Conservation (phyloP, 2,888 invertebrate genomes). For the Flexamia atlantica region DNA sequence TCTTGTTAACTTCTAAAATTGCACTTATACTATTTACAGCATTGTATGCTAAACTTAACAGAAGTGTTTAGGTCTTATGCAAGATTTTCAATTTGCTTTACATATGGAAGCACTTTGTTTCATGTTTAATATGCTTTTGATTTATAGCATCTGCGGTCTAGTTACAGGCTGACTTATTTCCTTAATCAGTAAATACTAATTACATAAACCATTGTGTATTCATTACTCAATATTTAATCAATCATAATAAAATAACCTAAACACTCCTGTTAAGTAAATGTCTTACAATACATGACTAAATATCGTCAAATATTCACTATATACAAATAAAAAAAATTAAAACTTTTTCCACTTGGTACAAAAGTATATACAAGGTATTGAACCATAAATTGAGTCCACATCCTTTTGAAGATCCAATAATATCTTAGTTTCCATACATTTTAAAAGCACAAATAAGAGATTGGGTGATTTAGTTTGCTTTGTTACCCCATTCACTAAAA, state of each 20-base stretch:
- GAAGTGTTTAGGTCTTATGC: neutral
- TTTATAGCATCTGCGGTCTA: too few species aligned
- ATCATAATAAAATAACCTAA: neutral
- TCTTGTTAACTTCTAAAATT: conserved; percentile 55
- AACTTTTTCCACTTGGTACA: conserved; percentile 8
- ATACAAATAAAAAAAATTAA: conserved; percentile 14
- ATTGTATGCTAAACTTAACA: conserved; percentile 18
- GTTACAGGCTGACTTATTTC: too few species aligned
- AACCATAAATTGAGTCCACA: neutral
- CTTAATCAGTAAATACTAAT: too few species aligned
- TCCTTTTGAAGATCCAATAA: neutral
- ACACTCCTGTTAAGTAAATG: neutral
- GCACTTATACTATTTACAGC: conserved; percentile 55
- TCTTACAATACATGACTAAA: conserved; percentile 18
- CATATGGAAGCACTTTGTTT: conserved; percentile 23
- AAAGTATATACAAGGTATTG: conserved; percentile 19
- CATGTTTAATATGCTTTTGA: neutral
- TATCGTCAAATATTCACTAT: conserved; percentile 5
- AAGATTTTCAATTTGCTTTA: too few species aligned
- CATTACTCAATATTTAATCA: too few species aligned
- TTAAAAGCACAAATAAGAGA: neutral
- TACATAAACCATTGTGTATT: too few species aligned
- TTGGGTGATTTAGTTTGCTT: neutral
- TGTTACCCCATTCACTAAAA: neutral
- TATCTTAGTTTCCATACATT: neutral